Evolutionary conservation across 2,888 invertebrate species (phyloP), one percentile per base, ranked within the genome.

Genomic region (Ditylenchus weischeri): DNA sequence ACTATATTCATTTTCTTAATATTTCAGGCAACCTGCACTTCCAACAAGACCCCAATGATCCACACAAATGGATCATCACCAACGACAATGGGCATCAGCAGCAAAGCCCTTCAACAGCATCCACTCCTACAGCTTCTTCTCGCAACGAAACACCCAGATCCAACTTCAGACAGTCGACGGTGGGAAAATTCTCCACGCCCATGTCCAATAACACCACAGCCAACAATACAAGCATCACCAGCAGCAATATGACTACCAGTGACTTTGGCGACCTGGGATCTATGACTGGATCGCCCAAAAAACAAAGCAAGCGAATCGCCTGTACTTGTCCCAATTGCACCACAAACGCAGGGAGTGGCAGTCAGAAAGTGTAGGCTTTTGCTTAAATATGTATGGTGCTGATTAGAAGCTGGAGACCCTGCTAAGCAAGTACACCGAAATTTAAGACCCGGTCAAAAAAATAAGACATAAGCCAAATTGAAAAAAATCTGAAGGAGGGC

Each of bases 291-390:
- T 29, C 57, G 47, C 23, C 48, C 19, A 72, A 72, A 48, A 64
- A 64, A n/a, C 65, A 73, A 29, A 65, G 79, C 47, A 81, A 81
- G 78, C 86, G 96, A 54, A 92, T 95, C 11, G 95, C 95, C 0
- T 96, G 96, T 85, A 93, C 93, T 0, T 96, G 95, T 84, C 96
- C 95, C 0, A 95, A 96, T 85, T 96, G 96, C 83, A 71, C 73
- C 57, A 75, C 59, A 74, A 67, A 15, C 66, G 65, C 62, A 47
- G 68, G 19, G 18, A 19, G 58, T 23, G 54, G 54, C 18, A 47
- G 8, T 48, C 38, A 48, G 62, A 21, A 38, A 62, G 15, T 48
- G 62, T 23, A 47, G n/a, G 62, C 47, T n/a, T 47, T 38, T 62
- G n/a, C 19, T 51, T 18, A 10, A 19, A 36, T 19, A 8, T 54